Evolutionary conservation across 1,140 invertebrate genomes (phyloP), one percentile per base, ranked within the genome.

Genomic region (Zophobas atratus): DNA sequence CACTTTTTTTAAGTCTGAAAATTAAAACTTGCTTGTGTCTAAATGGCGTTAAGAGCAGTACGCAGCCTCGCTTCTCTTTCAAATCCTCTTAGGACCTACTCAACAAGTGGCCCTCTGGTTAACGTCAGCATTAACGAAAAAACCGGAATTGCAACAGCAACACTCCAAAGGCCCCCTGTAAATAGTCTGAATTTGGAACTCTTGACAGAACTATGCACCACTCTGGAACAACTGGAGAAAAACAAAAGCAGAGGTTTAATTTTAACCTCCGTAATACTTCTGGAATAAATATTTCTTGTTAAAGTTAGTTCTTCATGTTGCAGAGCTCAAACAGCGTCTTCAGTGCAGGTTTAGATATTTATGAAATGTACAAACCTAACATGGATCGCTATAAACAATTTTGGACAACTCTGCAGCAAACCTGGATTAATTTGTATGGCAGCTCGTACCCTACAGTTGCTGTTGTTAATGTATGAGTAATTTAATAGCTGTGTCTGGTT

Each of bases 341-440:
- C 85, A 93, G 91, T 46, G 95, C 91, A 76, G 96, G 96, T 6
- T 86, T 97, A 39, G 96, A 97, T 82, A 95, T 97, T 33, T 89
- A 93, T 85, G 95, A 97, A 88, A 94, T 97, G 92, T 96, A 95
- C 83, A 93, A 96, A 84, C 91, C 93, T 0, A 90, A 95, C 70
- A 82, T 89, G 39, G 91, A 93, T 48, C 89, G 93, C 82, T 85
- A 92, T 1, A 89, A 88, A 63, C 85, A 90, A 70, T 97, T 95
- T 84, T 97, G 95, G 96, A 88, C 87, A 1, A 88, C 90, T 1
- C 85, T 96, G 2, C 96, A 97, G 87, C 92, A 95, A 55, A 89
- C 92, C 39, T 97, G 94, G 94, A 82, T 96, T 3, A 92, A 92
- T 78, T 86, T 97, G 6, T 97, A 94, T 87, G 90, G 92, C 3